Base-by-base conservation (phyloP, 1,140 invertebrate genomes). In the Drosophila truncata region DNA sequence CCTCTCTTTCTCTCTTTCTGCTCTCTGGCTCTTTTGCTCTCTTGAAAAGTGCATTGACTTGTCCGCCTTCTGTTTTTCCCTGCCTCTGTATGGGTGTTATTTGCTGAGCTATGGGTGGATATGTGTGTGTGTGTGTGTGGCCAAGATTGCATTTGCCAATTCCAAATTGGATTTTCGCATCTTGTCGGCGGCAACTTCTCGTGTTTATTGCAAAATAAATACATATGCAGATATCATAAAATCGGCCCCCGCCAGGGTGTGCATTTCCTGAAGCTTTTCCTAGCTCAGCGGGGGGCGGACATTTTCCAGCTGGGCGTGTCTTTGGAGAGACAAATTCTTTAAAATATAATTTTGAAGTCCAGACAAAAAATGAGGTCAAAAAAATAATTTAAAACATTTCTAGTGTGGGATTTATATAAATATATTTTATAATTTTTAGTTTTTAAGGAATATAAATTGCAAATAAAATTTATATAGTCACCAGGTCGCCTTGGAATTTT, bases 41-140 rank as follows among this genome's bases (percentile, higher is more conserved):
- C 52, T 23, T 27, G 67, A 49, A 85, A 82, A 88, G 83, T 87
- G 83, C 83, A 87, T 73, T 88, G 83, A 87, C 83, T 83, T 63
- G 44, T 70, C 20, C 42, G 42, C 52, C 18, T 47, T 33, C 31
- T 35, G 63, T 35, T 65, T n/a, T 59, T 31, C 31, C 50, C 3
- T 37, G 31, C 4, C 31, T 14, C 4, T 16, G 57, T 64, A 61
- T 80, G 31, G 63, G 61, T 59, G 69, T 50, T 59, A 50, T 35
- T 47, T 41, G 42, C 46, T n/a, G 23, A 23, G 52, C 31, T 23
- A n/a, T n/a, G 27, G 52, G 16, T 42, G 11, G 16, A 27, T 41
- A 10, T 71, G 55, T 65, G 49, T 64, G 27, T 66, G 44, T 66
- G 39, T 41, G 55, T 57, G 55, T 57, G 67, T 50, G 79, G 65